Base-by-base conservation (phyloP, 2,113 vertebrate genomes). In the Stegastes partitus region DNA sequence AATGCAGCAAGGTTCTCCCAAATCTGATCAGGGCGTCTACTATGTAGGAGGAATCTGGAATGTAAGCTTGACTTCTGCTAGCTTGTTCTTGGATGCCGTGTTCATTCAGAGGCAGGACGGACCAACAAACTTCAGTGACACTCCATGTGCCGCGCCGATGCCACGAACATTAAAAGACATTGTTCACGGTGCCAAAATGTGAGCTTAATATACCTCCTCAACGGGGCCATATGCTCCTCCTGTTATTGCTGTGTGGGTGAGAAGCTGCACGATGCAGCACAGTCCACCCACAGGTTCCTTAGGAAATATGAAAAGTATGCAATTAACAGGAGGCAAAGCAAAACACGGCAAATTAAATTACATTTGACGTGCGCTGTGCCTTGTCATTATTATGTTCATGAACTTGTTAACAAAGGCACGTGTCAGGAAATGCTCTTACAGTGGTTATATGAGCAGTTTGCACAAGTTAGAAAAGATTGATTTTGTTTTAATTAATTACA, bases 161-260 rank as follows among this genome's bases (percentile, higher is more conserved):
- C 45, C 7, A 21, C 14, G 15, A 26, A 44, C 19, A 53, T 21
- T 15, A 50, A 56, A 44, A 61, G 3, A n/a, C 47, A 31, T 2
- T 22, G 14, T 15, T 53, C 12, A 55, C 14, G 9, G 11, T 22
- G 39, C 22, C 44, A 53, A 74, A 61, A 37, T 44, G 7, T 18
- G 5, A 8, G 44, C 63, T 49, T 45, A 53, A 57, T 50, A n/a
- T 37, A 45, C 23, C 42, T 54, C 19, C 25, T 62, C 21, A 68
- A 25, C 22, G 31, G 26, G 12, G 42, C 37, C 61, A 68, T 68
- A 71, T 81, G n/a, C 22, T 47, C 5, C 25, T 22, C 2, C 18
- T 86, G 47, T 63, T 34, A 53, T 23, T 34, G 50, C 28, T 39
- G 74, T 31, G 70, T 88, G 66, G 74, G 57, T 75, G 70, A 73